Conservation (phyloP, 2,888 invertebrate genomes). For the Drosophila paranaensis region DNA sequence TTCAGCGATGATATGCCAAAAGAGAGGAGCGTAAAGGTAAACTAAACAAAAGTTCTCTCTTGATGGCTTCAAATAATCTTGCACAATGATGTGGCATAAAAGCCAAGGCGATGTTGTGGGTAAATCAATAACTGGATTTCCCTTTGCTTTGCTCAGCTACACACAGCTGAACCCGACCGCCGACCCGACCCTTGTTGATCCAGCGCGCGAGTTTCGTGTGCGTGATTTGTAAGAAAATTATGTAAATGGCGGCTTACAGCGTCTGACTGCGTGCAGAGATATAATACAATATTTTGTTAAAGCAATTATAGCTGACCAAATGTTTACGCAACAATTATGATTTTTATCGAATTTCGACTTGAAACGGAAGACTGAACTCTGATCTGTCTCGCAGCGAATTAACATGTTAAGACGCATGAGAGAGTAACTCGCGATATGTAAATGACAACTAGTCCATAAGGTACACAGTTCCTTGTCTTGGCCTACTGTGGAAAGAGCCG, state of each 20-base stretch:
- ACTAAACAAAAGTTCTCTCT: constrained; percentile 55
- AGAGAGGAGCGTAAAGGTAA: constrained; percentile 24
- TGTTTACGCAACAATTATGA: constrained; percentile 80
- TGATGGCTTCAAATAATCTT: constrained; percentile 41
- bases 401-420: constrained; percentile 23
- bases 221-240: constrained; percentile 76
- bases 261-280: constrained; percentile 40
- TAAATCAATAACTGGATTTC: constrained; percentile 68
- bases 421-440: constrained; percentile 38
- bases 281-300: constrained; percentile 63
- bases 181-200: constrained; percentile 17
- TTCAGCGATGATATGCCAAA: constrained; percentile 67
- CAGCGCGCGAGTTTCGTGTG: constrained; percentile 45
- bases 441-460: constrained; percentile 18
- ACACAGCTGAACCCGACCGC: constrained; percentile 5
- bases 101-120: constrained; percentile 26
- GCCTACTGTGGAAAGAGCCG: constrained; percentile 32
- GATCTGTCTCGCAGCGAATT: constrained; percentile 20
- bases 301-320: constrained; percentile 78
- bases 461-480: constrained; percentile 4
- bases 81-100: constrained; percentile 75
- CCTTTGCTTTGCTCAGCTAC: constrained; percentile 31
- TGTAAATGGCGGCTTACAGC: constrained; percentile 74
- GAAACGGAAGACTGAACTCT: constrained; percentile 26
- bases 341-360: constrained; percentile 49